Base-by-base conservation (phyloP, 2,888 invertebrate genomes). In the Argyra leucocephala region DNA sequence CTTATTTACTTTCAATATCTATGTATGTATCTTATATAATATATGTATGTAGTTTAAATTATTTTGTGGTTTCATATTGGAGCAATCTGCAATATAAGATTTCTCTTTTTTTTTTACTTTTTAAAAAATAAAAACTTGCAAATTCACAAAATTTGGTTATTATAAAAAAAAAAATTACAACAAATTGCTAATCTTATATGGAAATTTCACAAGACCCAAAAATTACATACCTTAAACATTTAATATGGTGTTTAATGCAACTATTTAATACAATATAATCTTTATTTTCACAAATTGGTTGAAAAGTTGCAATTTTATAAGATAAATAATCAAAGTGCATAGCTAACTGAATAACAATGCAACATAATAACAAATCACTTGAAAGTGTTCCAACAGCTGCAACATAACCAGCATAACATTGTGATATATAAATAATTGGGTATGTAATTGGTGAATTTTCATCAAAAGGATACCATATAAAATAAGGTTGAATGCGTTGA, bases 291-390 rank as follows among this genome's bases (percentile, higher is more conserved):
- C 64, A 61, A 0, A 68, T 69, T 0, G 75, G 72, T 1, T 67
- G 63, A 63, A 71, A 72, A 0, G 60, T 31, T 24, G 72, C 69
- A 0, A 78, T 69, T 3, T 68, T 65, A 3, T 63, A 63, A 6
- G 68, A 67, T 58, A 77, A 67, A 18, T 72, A 72, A 21, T 70
- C 71, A 61, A 74, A 77, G 64, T 78, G 78, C 78, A 78, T 78
- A 12, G 75, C 71, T n/a, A 78, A 66, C 57, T 78, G 74, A 3
- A 71, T 73, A 21, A 73, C 74, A 57, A 73, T 66, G 1, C 73
- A 73, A 62, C 74, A 76, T 66, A 78, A 69, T 3, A 77, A 66
- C 71, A 78, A 69, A 67, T 78, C 78, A 23, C 73, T 72, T 3
- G 75, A 73, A 63, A 77, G 64, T 36, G 74, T 75, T 0, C 74